Percentiles rank a stretch among this genome's conserved stretches.
Conservation (phyloP, 2,113 vertebrate species). For the Callionymus lyra region DNA sequence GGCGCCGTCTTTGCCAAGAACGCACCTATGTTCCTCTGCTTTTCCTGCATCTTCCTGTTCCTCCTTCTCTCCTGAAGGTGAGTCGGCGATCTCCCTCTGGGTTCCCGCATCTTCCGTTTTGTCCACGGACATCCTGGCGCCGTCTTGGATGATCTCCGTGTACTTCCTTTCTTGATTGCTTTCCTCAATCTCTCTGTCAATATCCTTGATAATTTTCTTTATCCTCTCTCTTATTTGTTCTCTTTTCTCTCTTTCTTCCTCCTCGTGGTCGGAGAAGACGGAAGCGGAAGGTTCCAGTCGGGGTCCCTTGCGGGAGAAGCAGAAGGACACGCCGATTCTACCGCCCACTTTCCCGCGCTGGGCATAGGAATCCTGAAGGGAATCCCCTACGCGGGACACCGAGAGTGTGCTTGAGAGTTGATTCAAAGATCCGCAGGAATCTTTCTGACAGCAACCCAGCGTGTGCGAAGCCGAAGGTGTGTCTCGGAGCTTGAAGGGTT, state of each 20-base stretch:
- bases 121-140: constrained; percentile 9
- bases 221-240: constrained; percentile 49
- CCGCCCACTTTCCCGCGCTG: constrained; percentile 36
- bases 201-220: constrained; percentile 47
- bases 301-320: constrained; percentile 86
- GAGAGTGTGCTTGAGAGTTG: constrained; percentile 15
- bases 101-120: neutral
- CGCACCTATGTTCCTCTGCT: constrained; percentile 62
- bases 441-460: constrained; percentile 38
- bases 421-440: constrained; percentile 19
- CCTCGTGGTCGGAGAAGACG: constrained; percentile 89
- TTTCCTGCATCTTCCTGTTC: constrained; percentile 13
- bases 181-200: constrained; percentile 37
- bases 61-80: too few species aligned
- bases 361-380: constrained; percentile 51
- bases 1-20: constrained; percentile 78
- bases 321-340: constrained; percentile 86
- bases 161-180: constrained; percentile 16
- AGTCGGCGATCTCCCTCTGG: too few species aligned
- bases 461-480: constrained; percentile 14
- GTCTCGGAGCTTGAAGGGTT: constrained; percentile 35
- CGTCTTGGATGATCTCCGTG: constrained; percentile 21
- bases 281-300: constrained; percentile 92
- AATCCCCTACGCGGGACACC: constrained; percentile 16
- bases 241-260: constrained; percentile 63